These are phyloP conservation scores for Clanis bilineata DNA, from an alignment of 2,888 invertebrate genomes.

Conservation along the genomic window DNA sequence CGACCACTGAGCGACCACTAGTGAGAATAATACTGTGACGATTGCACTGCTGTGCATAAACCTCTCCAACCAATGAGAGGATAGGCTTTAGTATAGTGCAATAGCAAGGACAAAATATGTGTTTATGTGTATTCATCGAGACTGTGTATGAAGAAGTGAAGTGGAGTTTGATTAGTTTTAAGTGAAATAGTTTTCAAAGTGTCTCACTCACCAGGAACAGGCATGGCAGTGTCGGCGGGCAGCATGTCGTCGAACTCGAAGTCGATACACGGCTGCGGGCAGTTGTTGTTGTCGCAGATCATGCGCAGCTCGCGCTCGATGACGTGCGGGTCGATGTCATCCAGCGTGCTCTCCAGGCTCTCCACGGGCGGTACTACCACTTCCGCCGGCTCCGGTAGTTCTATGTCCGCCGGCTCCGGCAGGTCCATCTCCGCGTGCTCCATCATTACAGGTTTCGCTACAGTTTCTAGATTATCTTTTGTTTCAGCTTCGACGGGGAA, in stretches of 20 bases:
- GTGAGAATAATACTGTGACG: no score
- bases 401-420: no score
- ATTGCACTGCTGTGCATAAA: no score
- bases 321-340: slow-evolving; percentile 45
- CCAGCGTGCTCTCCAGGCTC: slow-evolving; percentile 39
- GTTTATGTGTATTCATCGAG: no score
- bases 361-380: neutral
- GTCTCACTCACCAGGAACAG: slow-evolving; percentile 47
- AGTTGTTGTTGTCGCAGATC: slow-evolving; percentile 30
- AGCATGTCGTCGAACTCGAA: slow-evolving; percentile 39
- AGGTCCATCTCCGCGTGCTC: slow-evolving; percentile 15
- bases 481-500: slow-evolving; percentile 15
- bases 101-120: no score
- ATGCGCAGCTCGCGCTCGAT: slow-evolving; percentile 44
- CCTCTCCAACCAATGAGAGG: no score
- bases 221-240: slow-evolving; percentile 35
- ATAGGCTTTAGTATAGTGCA: no score
- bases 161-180: no score
- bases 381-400: neutral
- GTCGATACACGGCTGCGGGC: slow-evolving; percentile 20
- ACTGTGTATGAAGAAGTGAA: no score
- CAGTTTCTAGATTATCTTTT: slow-evolving; percentile 1
- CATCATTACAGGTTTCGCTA: slow-evolving; percentile 9
- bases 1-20: no score
- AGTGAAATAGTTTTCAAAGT: neutral